A percentile compares a stretch with the other conserved stretches of the same genome.
Evolutionary conservation across 2,113 vertebrate species (phyloP).

Genomic region (Nibea albiflora): DNA sequence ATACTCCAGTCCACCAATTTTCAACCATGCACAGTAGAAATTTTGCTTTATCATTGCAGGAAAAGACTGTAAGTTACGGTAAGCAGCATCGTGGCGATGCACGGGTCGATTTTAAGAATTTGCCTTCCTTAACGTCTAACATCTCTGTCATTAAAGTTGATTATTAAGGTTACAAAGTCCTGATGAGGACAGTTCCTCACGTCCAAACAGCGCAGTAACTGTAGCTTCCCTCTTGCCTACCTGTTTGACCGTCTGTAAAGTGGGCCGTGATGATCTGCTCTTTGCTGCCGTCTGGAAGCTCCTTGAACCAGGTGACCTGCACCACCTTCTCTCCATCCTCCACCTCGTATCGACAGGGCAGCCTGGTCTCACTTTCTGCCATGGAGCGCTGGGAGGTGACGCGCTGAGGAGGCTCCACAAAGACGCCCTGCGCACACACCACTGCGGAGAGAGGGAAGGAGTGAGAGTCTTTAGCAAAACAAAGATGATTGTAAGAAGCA

Average conservation of each 20-base stretch:
- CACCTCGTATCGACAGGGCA: slow-evolving; percentile 78
- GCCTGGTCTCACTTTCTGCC: slow-evolving; percentile 67
- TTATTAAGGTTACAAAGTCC: neutral
- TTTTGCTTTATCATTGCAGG: no score
- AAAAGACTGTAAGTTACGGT: no score
- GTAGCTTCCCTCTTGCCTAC: slow-evolving; percentile 12
- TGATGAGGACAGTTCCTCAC: neutral
- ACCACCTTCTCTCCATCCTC: slow-evolving; percentile 57
- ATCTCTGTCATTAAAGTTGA: no score
- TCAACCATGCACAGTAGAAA: no score
- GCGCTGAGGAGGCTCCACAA: slow-evolving; percentile 71
- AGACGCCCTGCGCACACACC: slow-evolving; percentile 37
- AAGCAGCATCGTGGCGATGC: no score
- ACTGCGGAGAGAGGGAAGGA: slow-evolving; percentile 23
- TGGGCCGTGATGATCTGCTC: slow-evolving; percentile 81
- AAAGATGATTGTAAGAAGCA: neutral
- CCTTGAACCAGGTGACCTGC: slow-evolving; percentile 83
- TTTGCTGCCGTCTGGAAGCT: slow-evolving; percentile 59
- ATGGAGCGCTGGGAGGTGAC: slow-evolving; percentile 44
- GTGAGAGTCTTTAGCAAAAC: neutral
- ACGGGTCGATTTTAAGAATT: no score
- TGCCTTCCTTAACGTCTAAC: no score
- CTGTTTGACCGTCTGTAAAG: slow-evolving; percentile 70
- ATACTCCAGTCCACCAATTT: no score
- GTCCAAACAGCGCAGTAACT: neutral